Conservation (phyloP, 1,140 invertebrate species). For the Sitobion miscanthi region DNA sequence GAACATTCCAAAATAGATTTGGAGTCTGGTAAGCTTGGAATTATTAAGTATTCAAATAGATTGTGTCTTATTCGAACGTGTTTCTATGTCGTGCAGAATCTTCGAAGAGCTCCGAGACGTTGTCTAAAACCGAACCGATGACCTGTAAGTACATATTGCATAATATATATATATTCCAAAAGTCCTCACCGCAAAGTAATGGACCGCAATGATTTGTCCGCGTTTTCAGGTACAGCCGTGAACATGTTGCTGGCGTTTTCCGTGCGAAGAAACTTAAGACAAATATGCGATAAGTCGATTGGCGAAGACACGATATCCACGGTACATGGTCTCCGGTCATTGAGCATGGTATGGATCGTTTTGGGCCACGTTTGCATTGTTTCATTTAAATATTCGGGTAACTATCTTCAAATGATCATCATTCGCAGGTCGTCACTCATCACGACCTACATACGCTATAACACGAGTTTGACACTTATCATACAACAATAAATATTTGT, state of each 20-base stretch:
- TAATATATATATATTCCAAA: neutral
- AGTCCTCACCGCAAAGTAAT: neutral
- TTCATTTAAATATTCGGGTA: slow-evolving; percentile 79
- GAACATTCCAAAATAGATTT: slow-evolving; percentile 49
- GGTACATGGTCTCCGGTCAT: slow-evolving; percentile 80
- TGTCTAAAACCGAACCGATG: neutral
- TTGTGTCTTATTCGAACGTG: neutral
- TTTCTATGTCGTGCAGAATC: neutral
- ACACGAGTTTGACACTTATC: neutral
- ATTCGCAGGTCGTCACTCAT: neutral
- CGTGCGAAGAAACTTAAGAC: slow-evolving; percentile 74
- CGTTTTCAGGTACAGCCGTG: slow-evolving; percentile 64
- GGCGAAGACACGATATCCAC: slow-evolving; percentile 81
- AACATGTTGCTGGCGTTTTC: slow-evolving; percentile 82
- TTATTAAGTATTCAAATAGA: neutral
- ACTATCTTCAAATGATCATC: slow-evolving; percentile 4
- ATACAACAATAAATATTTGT: neutral
- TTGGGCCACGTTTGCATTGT: slow-evolving; percentile 87
- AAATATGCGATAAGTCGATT: slow-evolving; percentile 78
- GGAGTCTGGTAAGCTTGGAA: slow-evolving; percentile 25
- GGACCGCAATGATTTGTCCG: neutral
- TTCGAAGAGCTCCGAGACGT: neutral
- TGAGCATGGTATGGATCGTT: slow-evolving; percentile 93
- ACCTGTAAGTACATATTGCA: slow-evolving; percentile 16
- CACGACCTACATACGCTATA: neutral